Conservation (phyloP, 2,113 vertebrate species). For the Chlamydotis undulata region DNA sequence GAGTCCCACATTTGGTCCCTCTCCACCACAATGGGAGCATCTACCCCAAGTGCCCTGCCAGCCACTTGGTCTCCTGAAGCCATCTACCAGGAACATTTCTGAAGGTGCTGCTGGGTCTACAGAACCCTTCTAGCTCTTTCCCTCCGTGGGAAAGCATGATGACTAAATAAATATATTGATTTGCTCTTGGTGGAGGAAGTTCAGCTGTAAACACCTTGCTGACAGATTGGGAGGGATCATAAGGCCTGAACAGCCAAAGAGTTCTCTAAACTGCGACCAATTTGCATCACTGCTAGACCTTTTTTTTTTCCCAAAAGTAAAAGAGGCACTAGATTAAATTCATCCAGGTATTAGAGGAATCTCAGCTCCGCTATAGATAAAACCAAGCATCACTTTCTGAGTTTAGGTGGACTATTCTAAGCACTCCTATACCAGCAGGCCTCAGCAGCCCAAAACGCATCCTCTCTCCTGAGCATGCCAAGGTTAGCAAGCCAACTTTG, state of each 20-base stretch:
- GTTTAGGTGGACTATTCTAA: constrained; percentile 38
- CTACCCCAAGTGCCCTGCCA: not conserved
- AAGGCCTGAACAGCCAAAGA: not conserved
- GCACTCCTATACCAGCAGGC: not conserved
- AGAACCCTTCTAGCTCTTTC: not conserved
- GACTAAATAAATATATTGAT: not conserved
- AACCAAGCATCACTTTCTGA: not conserved
- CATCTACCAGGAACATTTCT: not conserved
- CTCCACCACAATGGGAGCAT: not conserved
- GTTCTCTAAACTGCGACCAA: not conserved
- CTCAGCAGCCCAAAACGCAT: constrained; percentile 6
- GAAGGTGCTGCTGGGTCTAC: not conserved
- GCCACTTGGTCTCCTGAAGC: not conserved
- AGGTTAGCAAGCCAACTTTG: constrained; percentile 12
- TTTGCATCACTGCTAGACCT: not conserved
- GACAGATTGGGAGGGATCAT: not conserved
- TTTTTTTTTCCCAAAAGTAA: not conserved
- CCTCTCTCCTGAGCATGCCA: not conserved
- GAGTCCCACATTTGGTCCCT: not conserved
- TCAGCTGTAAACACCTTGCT: not conserved
- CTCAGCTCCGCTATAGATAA: constrained; percentile 14
- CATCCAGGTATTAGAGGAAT: constrained; percentile 8
- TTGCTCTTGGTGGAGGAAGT: not conserved
- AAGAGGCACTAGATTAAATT: not conserved
- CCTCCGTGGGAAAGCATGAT: not conserved